Evolutionary conservation across 1,140 invertebrate genomes (phyloP).

Genomic region (Drosophila leontia): DNA sequence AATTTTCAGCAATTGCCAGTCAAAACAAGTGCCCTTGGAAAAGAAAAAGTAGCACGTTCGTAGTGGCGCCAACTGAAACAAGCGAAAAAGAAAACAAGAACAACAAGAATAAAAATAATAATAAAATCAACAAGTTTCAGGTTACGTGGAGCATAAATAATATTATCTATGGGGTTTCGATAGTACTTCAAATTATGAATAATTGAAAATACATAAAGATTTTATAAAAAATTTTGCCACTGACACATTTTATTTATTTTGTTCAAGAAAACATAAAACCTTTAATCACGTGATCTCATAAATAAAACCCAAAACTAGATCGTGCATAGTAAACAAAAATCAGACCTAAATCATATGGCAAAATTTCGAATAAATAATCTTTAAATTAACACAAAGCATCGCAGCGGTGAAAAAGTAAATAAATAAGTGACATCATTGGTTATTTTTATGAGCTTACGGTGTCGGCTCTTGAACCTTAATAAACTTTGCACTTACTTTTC

Average conservation of each 20-base stretch:
- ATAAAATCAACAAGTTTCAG: not conserved
- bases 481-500: constrained; percentile 75
- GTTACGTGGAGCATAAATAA: not conserved
- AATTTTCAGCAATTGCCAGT: constrained; percentile 24
- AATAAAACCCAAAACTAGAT: constrained; percentile 12
- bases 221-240: no score
- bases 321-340: constrained; percentile 21
- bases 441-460: constrained; percentile 35
- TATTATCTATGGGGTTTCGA: no score
- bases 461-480: constrained; percentile 66
- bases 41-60: constrained; percentile 15
- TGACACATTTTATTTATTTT: not conserved
- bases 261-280: not conserved
- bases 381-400: constrained; percentile 25
- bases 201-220: no score
- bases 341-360: constrained; percentile 16
- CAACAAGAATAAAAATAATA: not conserved
- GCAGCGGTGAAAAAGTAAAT: constrained; percentile 32
- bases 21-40: constrained; percentile 3
- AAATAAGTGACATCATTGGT: constrained; percentile 71
- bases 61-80: constrained; percentile 8
- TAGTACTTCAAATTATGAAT: not conserved
- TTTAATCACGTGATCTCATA: constrained; percentile 25
- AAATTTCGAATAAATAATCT: constrained; percentile 31
- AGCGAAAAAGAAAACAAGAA: no score